These are phyloP conservation scores for Oncorhynchus nerka DNA, from an alignment of 2,113 vertebrate species.

Conservation along the genomic window DNA sequence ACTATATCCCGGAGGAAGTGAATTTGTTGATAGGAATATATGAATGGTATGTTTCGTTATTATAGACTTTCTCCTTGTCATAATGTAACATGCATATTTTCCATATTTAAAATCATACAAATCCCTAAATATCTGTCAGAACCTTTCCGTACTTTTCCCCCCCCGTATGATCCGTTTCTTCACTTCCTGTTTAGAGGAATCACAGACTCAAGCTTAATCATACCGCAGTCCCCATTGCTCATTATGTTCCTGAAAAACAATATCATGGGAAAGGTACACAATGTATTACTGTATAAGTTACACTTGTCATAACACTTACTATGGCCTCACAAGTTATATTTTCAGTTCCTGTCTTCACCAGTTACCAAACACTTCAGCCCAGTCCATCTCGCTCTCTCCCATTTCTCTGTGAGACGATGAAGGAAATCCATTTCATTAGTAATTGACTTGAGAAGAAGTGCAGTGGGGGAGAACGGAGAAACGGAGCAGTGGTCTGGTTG, in stretches of 20 bases:
- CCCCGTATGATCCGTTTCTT: neutral
- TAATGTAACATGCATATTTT: neutral
- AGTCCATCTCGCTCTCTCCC: neutral
- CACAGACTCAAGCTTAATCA: neutral
- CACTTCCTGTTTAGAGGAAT: neutral
- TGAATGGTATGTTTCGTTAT: neutral
- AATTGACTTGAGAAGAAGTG: neutral
- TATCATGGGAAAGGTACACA: neutral
- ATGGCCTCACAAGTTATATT: neutral
- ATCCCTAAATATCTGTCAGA: too few relatives aligned
- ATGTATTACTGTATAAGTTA: neutral
- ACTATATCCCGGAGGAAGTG: neutral
- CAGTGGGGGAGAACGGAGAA: neutral
- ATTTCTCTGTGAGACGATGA: neutral
- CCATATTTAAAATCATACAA: neutral
- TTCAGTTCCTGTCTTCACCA: neutral
- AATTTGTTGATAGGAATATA: neutral
- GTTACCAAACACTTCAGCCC: neutral
- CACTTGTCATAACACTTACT: neutral
- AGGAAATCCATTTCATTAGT: neutral
- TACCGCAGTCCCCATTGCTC: neutral
- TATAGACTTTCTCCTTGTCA: neutral
- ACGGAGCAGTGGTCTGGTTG: constrained; percentile 7
- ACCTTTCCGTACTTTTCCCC: neutral
- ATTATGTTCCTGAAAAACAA: neutral